Base-by-base conservation (phyloP, 2,888 invertebrate species). In the Drosophila trichaetosa region DNA sequence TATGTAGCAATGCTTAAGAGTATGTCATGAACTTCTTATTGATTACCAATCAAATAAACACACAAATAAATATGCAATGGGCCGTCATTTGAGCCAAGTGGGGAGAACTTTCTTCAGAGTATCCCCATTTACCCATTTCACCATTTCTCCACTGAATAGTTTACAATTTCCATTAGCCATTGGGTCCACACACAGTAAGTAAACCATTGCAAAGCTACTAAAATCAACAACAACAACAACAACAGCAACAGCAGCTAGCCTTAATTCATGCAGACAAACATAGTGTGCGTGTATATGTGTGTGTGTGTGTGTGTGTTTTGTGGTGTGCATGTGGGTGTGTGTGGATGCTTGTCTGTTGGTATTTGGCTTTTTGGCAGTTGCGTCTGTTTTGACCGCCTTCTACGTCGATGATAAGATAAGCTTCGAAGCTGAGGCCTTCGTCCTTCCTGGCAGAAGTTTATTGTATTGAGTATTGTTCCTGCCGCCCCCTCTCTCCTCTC, bases 331-430 rank as follows among this genome's bases (percentile, higher is more conserved):
- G 2, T 2, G 11, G 4, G 4, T 27, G 24, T 54, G 2, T 54
- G 6, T 11, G 29, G 10, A n/a, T 51, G n/a, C 34, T 33, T 53
- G 33, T 53, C 60, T 38, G 38, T 63, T 60, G 31, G 49, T 52
- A 59, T 58, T 70, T 78, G 76, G 18, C 72, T 80, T 80, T 80
- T 79, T 62, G 66, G 63, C 73, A 58, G 63, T 21, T 27, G 53
- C n/a, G 10, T 29, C 36, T 42, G 46, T 34, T 49, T 27, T 60
- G 42, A 46, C 46, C 46, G 46, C 46, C 21, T 11, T 48, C 42
- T 48, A 51, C 40, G 87, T 53, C 69, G 78, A 75, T 87, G 89
- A 89, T 83, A 79, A 88, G 89, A 83, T 86, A 83, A 83, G 79
- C 84, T 82, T 71, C 73, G 69, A 40, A 21, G 70, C 70, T 65